Base-by-base conservation (phyloP, 1,140 invertebrate genomes). In the Drosophila yakuba region DNA sequence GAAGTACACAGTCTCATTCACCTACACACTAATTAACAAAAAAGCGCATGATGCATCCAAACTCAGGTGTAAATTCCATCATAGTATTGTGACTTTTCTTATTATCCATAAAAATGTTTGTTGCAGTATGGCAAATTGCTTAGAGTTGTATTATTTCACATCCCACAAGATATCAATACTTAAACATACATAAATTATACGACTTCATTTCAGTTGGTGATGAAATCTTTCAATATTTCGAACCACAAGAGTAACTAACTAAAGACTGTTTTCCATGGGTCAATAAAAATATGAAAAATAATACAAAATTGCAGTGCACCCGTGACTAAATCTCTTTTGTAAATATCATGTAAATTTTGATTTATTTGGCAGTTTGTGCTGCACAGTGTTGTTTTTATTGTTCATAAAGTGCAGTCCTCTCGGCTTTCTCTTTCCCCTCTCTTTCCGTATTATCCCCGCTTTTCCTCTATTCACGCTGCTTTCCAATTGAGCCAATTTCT, bases 401-500 rank as follows among this genome's bases (percentile, higher is more conserved):
- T 68, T 54, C 55, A 73, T 73, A 55, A 71, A 80, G 62, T 75
- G 71, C 78, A 80, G 32, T 32, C 23, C 14, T 43, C 25, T 39
- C 41, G 28, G 36, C 57, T 63, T 59, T 48, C 52, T 44, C 50
- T 54, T 56, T 45, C 41, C 23, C 15, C 63, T 44, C 10, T 20
- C 69, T 52, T 48, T 48, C 50, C 43, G 41, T 63, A 50, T 61
- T 59, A 54, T 57, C 71, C 57, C 28, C 48, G 63, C 43, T 41
- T 36, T 57, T 57, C 45, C 47, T 67, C 75, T 45, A 59, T 59
- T 47, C 74, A 64, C 58, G 69, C 64, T 63, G 72, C 80, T 86
- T 77, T 88, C 80, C 83, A 89, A 89, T 88, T 88, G 83, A 88
- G 83, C 83, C 85, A 88, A 88, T 88, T 89, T 88, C 76, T 83